Base-by-base conservation (phyloP, 2,888 invertebrate species). In the Homarus gammarus region DNA sequence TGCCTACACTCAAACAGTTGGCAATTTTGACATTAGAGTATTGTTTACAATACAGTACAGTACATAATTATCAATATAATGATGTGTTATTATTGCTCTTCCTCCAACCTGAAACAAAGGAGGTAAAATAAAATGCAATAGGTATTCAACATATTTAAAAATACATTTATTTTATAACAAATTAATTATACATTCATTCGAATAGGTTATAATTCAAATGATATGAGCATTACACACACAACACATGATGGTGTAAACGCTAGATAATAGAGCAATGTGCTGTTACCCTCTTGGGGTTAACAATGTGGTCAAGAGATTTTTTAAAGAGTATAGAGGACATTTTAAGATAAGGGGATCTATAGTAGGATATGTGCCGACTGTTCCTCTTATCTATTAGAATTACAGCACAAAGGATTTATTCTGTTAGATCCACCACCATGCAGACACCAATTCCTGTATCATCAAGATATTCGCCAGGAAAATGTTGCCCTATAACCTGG, bases 111-210 rank as follows among this genome's bases (percentile, higher is more conserved):
- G 44, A 49, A 56, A 8, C 22, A 3, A 56, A 56, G 18, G 15
- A 56, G 56, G 56, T 3, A 27, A 82, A 88, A 40, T 83, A 77
- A 89, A 82, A 84, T 40, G 75, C 88, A 89, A 78, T 77, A 89
- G 83, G 84, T 89, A 89, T 84, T 84, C 89, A 89, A 89, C 89
- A 89, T 89, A 89, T 89, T 89, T 89, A 89, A 89, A 89, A 89
- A 89, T 89, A 89, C 89, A 89, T 89, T 85, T 89, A 89, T 89
- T 89, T 89, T 89, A 84, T 89, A 89, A 89, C 89, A 89, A 89
- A 89, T 84, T 89, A 84, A 89, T 89, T 89, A 89, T 89, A 89
- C 89, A 89, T 89, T 89, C 89, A 89, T 89, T 84, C 84, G 85
- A 89, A 89, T 89, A 84, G 84, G 75, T 89, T 84, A 79, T 89